Evolutionary conservation across 2,113 vertebrate species (phyloP).

Genomic region (Nannospalax galili): DNA sequence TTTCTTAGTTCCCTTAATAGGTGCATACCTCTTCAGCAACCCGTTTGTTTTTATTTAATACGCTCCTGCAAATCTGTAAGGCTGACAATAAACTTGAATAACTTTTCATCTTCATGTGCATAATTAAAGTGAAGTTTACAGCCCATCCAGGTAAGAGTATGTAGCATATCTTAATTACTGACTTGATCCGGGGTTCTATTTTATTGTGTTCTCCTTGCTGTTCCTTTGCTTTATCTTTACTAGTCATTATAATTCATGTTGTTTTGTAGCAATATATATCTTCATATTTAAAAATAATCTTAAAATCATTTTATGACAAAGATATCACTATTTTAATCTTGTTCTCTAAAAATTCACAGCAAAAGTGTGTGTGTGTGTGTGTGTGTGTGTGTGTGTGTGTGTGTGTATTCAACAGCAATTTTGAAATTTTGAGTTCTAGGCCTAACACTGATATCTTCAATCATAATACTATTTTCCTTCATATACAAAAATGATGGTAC

Average conservation of each 20-base stretch:
- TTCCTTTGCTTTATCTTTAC: not conserved
- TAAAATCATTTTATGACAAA: not conserved
- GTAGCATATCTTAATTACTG: not conserved
- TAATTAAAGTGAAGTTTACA: not conserved
- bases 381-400: not conserved
- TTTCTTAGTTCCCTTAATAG: not conserved
- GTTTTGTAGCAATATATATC: not conserved
- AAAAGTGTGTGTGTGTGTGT: not conserved
- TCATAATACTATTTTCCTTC: not conserved
- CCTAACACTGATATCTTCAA: conserved; percentile 26
- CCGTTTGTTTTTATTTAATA: conserved; percentile 16
- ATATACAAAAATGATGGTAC: not conserved
- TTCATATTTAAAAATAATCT: not conserved
- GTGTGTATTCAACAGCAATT: not conserved
- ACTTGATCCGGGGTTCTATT: conserved; percentile 4
- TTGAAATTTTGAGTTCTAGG: not conserved
- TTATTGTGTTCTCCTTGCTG: not conserved
- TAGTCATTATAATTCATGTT: not conserved
- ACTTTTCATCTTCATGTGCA: not conserved
- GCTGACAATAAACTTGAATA: not conserved
- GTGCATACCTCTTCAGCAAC: not conserved
- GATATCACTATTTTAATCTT: conserved; percentile 33
- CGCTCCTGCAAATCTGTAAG: not conserved
- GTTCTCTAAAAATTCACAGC: not conserved
- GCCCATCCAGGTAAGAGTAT: not conserved